Base-by-base conservation (phyloP, 2,113 vertebrate genomes). In the Recurvirostra avosetta region DNA sequence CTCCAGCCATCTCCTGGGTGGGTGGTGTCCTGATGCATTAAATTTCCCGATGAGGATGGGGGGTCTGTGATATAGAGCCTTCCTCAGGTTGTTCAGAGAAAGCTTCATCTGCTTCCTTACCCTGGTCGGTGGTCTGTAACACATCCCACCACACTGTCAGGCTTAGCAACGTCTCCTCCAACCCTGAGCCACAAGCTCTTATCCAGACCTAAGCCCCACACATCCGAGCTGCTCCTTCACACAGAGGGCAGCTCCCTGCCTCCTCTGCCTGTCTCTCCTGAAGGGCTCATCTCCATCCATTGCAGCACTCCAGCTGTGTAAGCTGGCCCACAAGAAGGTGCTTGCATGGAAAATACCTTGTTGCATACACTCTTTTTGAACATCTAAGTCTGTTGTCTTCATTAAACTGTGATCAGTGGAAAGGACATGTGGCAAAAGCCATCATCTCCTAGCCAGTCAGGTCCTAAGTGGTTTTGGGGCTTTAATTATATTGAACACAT, bases 21-120 rank as follows among this genome's bases (percentile, higher is more conserved):
- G 43, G 20, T 71, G 23, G 15, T 1, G 0, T 50, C 36, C 56
- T 1, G 1, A 30, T 0, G 0, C 2, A 2, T 47, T 38, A 40
- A 40, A 45, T 29, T 59, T 40, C 29, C 16, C 1, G 5, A 8
- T 40, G 71, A 65, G 43, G 5, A 27, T 47, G 15, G 6, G 40
- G 16, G 4, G 15, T 53, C 38, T 59, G 21, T 61, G 45, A 23
- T 22, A 16, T 4, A 49, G 9, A 47, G 40, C 25, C 15, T 66
- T 59, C 16, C 16, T 32, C 8, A 40, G 12, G 7, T 40, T 53
- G 5, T 61, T 67, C 43, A 47, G 47, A 36, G 40, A 80, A 80
- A 47, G 19, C n/a, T 86, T 26, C 29, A 59, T 66, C 34, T 73
- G 6, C 19, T 61, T 66, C 11, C 59, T 80, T 61, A 41, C 20